Conservation (phyloP, 2,113 vertebrate species). For the Illadopsis cleaveri region DNA sequence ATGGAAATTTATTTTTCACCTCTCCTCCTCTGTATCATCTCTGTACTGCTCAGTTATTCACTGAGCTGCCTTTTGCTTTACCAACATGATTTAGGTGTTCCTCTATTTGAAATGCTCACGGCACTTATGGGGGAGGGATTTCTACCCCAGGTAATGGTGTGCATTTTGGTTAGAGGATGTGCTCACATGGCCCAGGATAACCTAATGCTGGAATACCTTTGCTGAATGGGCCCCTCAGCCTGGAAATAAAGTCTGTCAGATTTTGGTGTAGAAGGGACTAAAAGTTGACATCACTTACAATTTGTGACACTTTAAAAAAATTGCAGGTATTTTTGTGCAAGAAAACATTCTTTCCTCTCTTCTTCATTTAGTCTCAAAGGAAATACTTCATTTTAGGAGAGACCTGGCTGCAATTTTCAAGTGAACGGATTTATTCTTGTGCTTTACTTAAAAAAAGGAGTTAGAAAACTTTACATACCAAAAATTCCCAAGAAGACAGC, state of each 20-base stretch:
- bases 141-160: background rate
- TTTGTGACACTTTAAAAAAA: background rate
- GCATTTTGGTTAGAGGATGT: background rate
- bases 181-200: background rate
- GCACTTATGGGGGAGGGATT: background rate
- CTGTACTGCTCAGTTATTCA: background rate
- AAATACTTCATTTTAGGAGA: background rate
- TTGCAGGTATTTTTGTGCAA: background rate
- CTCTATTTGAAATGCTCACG: background rate
- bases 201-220: background rate
- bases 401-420: background rate
- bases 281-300: background rate
- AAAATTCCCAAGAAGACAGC: slow-evolving; percentile 59
- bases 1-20: background rate
- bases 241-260: background rate
- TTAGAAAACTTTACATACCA: slow-evolving; percentile 27
- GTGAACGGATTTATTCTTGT: background rate
- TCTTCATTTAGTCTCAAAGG: background rate
- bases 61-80: background rate
- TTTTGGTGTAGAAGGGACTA: background rate
- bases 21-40: background rate
- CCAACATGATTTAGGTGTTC: background rate
- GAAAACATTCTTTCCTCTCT: background rate
- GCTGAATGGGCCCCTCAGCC: background rate
- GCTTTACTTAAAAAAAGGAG: background rate